Evolutionary conservation across 2,113 vertebrate species (phyloP).

Genomic region (Clarias batrachus): DNA sequence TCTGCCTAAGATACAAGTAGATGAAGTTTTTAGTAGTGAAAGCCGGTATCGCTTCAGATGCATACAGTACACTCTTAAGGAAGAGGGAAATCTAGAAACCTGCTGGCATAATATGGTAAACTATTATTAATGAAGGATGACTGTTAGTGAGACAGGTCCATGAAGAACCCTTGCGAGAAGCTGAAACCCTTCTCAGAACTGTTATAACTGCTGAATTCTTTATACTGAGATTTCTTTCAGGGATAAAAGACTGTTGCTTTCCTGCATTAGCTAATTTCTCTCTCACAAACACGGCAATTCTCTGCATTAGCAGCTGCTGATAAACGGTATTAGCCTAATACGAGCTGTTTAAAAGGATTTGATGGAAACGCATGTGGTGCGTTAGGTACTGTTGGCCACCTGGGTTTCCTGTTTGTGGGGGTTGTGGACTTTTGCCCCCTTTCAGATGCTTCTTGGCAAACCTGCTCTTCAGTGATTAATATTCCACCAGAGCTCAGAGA

Average conservation of each 20-base stretch:
- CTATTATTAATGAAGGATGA: background rate
- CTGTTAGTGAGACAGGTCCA: background rate
- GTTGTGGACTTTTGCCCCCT: conserved; percentile 55
- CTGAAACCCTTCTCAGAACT: background rate
- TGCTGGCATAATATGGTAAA: too few species aligned
- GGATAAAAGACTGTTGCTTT: background rate
- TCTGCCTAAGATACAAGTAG: background rate
- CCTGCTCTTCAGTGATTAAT: conserved; percentile 63
- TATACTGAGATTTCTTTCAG: background rate
- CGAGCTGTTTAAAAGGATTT: conserved; percentile 14
- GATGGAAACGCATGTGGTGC: conserved; percentile 32
- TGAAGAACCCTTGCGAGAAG: background rate
- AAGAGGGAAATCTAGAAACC: background rate
- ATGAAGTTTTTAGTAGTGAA: background rate
- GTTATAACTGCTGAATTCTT: background rate
- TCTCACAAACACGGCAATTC: background rate
- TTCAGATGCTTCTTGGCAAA: conserved; percentile 66
- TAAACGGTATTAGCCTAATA: background rate
- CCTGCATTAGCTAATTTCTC: background rate
- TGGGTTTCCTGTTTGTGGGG: conserved; percentile 46
- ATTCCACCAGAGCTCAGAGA: conserved; percentile 63
- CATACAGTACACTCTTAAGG: background rate
- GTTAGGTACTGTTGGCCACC: background rate
- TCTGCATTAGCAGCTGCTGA: background rate
- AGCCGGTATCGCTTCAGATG: background rate